Conservation (phyloP, 64 coral and sea anemone genomes). For the Montipora sp. region DNA sequence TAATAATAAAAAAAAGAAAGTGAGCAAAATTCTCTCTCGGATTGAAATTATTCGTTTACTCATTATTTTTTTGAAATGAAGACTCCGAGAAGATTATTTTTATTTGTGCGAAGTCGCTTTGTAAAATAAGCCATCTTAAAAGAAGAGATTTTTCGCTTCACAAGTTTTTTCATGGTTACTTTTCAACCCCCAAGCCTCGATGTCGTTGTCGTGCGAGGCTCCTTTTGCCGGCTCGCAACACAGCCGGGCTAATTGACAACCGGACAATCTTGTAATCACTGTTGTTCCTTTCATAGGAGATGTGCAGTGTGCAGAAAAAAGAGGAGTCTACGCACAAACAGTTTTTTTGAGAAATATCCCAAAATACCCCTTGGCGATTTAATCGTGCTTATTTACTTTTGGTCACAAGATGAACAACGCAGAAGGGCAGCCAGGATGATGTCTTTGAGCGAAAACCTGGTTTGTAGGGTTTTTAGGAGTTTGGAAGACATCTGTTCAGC, state of each 20-base stretch:
- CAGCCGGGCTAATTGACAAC: too few relatives aligned
- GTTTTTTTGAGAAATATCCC: constrained; percentile 23
- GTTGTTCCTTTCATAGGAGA: constrained; percentile 8
- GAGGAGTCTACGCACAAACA: constrained; percentile 15
- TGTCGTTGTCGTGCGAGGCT: too few relatives aligned
- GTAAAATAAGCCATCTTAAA: background rate
- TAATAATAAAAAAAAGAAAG: too few relatives aligned
- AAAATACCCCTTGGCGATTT: constrained; percentile 18
- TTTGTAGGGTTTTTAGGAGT: constrained; percentile 3
- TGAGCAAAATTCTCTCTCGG: too few relatives aligned
- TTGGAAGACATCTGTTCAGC: constrained; percentile 31
- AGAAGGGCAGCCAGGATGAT: background rate
- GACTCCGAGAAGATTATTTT: too few relatives aligned
- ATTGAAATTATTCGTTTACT: too few relatives aligned
- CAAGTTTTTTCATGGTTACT: background rate
- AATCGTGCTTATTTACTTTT: constrained; percentile 10
- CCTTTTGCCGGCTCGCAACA: too few relatives aligned
- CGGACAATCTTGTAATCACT: background rate
- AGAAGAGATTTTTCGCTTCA: constrained; percentile 6
- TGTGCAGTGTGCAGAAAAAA: constrained; percentile 20
- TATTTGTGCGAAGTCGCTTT: too few relatives aligned
- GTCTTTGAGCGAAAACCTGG: background rate
- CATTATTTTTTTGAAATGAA: too few relatives aligned
- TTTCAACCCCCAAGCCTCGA: background rate
- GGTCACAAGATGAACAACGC: constrained; percentile 21